Conservation (phyloP, 2,113 vertebrate species). For the Rhinogobius similis region DNA sequence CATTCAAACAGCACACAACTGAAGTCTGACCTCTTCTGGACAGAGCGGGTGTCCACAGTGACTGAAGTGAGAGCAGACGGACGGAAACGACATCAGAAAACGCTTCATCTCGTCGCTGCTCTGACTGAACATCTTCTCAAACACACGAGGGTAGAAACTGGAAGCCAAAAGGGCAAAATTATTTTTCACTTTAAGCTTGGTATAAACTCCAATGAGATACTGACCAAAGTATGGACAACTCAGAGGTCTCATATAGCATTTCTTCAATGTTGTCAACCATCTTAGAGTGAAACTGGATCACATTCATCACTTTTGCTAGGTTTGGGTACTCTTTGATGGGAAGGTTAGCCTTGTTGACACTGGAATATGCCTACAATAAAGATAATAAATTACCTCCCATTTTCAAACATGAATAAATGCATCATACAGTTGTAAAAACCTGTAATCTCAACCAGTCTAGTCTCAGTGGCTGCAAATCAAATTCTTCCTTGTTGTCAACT, state of each 20-base stretch:
- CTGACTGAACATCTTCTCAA: conserved; percentile 87
- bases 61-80: conserved; percentile 83
- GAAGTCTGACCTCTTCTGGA: conserved; percentile 89
- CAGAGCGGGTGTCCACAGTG: conserved; percentile 82
- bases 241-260: conserved; percentile 83
- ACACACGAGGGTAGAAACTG: conserved; percentile 83
- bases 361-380: conserved; percentile 84
- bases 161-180: neutral
- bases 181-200: neutral
- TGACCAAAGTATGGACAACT: conserved; percentile 86
- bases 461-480: conserved; percentile 85
- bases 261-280: conserved; percentile 85
- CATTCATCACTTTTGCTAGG: conserved; percentile 88
- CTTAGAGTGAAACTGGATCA: conserved; percentile 88
- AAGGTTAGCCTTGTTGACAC: conserved; percentile 84
- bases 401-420: neutral
- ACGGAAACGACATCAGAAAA: conserved; percentile 85
- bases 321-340: conserved; percentile 81
- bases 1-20: conserved; percentile 6
- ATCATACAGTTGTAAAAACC: conserved; percentile 73
- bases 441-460: conserved; percentile 94
- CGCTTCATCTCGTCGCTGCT: conserved; percentile 84
- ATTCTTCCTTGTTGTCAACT: conserved; percentile 84
- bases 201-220: conserved; percentile 31
- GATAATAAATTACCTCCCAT: neutral